Conservation (phyloP, 2,113 vertebrate species). For the Apodemus speciosus region DNA sequence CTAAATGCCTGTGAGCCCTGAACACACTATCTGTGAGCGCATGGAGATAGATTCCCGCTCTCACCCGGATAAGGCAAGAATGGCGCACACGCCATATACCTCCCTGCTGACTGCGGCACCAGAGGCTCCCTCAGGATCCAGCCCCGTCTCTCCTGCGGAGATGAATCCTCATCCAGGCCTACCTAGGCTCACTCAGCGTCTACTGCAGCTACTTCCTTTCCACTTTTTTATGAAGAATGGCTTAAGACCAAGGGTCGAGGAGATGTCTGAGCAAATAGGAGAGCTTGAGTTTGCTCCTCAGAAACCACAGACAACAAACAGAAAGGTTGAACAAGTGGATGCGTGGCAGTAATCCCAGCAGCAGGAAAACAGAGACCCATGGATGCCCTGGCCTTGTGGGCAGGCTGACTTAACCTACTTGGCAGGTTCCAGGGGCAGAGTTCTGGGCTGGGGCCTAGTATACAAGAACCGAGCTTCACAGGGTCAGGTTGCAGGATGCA, state of each 20-base stretch:
- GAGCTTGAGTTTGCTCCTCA: neutral
- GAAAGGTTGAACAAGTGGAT: no score
- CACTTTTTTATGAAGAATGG: neutral
- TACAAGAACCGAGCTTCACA: fast-evolving
- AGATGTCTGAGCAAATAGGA: neutral
- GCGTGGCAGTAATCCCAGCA: neutral
- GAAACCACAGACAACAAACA: neutral
- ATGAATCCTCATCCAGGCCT: fast-evolving
- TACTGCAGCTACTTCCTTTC: fast-evolving
- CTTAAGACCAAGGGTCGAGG: neutral
- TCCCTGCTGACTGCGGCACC: fast-evolving
- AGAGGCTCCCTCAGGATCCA: fast-evolving
- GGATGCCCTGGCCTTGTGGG: no score
- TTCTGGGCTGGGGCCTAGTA: neutral
- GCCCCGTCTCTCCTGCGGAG: fast-evolving
- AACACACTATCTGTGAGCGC: no score
- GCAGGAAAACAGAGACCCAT: neutral
- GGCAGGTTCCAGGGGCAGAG: neutral
- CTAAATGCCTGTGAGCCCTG: fast-evolving
- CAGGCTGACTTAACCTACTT: neutral
- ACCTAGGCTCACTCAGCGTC: fast-evolving
- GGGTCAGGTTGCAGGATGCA: neutral
- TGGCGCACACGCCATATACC: fast-evolving
- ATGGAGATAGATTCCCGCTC: neutral
- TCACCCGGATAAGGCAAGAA: neutral